These are phyloP conservation scores for Hydrozoanthus gracilis DNA, from an alignment of 92 coral and sea anemone species.

Conservation along the genomic window DNA sequence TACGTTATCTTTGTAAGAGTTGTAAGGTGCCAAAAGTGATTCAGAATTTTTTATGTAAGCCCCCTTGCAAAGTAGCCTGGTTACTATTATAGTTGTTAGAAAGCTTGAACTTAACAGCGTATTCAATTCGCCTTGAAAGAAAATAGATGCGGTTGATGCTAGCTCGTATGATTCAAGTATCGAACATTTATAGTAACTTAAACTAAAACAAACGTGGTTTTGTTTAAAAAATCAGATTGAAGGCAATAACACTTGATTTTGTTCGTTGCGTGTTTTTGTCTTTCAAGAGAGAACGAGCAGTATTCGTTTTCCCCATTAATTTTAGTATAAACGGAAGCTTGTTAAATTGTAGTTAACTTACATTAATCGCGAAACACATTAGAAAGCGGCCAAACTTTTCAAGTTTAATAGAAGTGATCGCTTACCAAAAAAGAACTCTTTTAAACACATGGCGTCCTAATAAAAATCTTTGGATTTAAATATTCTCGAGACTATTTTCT, in stretches of 20 bases:
- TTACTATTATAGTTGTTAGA: too few species aligned
- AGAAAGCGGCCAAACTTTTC: background rate
- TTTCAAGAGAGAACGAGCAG: background rate
- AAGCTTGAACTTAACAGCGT: too few species aligned
- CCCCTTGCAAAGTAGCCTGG: too few species aligned
- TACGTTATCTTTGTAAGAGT: too few species aligned
- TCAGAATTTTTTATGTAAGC: too few species aligned
- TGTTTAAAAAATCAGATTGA: background rate
- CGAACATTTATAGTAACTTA: background rate
- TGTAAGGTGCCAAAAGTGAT: too few species aligned
- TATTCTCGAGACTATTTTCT: background rate
- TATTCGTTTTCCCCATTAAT: background rate
- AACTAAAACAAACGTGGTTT: background rate
- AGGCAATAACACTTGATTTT: background rate
- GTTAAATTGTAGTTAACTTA: background rate
- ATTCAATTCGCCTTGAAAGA: too few species aligned
- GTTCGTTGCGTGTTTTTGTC: background rate
- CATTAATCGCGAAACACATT: background rate
- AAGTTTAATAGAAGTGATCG: background rate
- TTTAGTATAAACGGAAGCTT: background rate
- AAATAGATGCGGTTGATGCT: too few species aligned
- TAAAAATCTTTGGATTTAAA: background rate
- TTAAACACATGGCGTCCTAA: background rate
- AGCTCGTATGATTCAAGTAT: too few species aligned
- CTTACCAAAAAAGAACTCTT: background rate